These are phyloP conservation scores for Melinaea menophilus DNA, from an alignment of 2,888 invertebrate genomes.

Conservation along the genomic window DNA sequence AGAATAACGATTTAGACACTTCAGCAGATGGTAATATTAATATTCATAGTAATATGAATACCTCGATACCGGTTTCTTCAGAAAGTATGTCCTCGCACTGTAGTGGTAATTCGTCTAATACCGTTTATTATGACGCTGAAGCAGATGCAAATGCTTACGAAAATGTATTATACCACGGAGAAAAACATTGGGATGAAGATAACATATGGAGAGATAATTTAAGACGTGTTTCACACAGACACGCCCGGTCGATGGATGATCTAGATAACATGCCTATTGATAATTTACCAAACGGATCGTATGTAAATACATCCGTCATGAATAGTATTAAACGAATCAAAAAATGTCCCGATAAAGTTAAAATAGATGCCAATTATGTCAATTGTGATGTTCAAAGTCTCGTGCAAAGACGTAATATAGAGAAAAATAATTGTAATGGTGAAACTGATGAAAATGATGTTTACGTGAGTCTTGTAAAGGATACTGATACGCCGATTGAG, in stretches of 20 bases:
- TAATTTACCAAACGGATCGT: conserved; percentile 43
- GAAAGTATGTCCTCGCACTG: conserved; percentile 74
- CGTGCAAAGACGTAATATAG: conserved; percentile 51
- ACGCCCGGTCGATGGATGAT: conserved; percentile 90
- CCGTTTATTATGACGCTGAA: conserved; percentile 71
- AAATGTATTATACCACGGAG: conserved; percentile 77
- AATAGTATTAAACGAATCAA: conserved; percentile 69
- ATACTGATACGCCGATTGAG: conserved; percentile 42
- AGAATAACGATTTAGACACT: conserved; percentile 46
- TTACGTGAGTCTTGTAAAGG: conserved; percentile 71
- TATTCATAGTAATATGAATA: conserved; percentile 40
- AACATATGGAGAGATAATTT: conserved; percentile 88
- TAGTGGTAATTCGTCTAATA: conserved; percentile 70
- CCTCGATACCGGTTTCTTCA: conserved; percentile 57
- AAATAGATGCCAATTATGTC: conserved; percentile 87
- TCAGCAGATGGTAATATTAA: conserved; percentile 48
- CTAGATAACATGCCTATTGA: conserved; percentile 76
- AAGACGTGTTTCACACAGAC: conserved; percentile 86
- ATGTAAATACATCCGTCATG: conserved; percentile 54
- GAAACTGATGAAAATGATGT: conserved; percentile 71
- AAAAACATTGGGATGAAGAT: conserved; percentile 91
- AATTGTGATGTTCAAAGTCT: conserved; percentile 82
- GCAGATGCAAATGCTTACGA: conserved; percentile 67
- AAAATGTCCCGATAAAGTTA: conserved; percentile 70
- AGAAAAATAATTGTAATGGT: conserved; percentile 38